A percentile compares a stretch with the other conserved stretches of the same genome.
Conservation (phyloP, 2,797 vertebrate genomes). For the Hydrocynus forskahlii region DNA sequence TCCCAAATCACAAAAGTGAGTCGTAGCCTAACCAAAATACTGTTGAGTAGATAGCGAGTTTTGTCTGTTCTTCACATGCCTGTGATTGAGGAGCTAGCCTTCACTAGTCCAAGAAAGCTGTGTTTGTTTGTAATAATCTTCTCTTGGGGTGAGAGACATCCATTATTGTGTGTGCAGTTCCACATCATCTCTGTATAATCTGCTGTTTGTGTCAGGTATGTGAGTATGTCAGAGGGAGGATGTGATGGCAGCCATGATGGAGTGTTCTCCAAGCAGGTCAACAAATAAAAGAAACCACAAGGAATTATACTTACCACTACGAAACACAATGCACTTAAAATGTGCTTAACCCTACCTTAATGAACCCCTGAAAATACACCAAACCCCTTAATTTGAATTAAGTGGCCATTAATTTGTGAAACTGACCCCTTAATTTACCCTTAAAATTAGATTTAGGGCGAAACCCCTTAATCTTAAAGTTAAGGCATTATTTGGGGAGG, state of each 20-base stretch:
- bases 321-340: too few species aligned
- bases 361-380: too few species aligned
- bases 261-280: constrained; percentile 41
- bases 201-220: constrained; percentile 36
- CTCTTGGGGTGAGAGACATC: constrained; percentile 37
- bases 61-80: neutral
- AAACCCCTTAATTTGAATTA: too few species aligned
- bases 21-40: constrained; percentile 13
- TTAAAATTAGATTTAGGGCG: too few species aligned
- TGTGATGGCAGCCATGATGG: constrained; percentile 44
- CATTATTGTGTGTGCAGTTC: constrained; percentile 38
- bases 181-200: constrained; percentile 35
- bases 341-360: too few species aligned
- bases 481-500: too few species aligned
- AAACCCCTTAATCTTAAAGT: too few species aligned
- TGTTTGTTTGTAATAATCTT: constrained; percentile 24
- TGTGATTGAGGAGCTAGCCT: constrained; percentile 17
- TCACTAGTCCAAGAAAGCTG: neutral
- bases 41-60: constrained; percentile 18
- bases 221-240: constrained; percentile 27
- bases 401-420: too few species aligned
- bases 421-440: too few species aligned
- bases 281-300: constrained; percentile 43
- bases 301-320: constrained; percentile 6
- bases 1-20: constrained; percentile 42